Base-by-base conservation (phyloP, 1,140 invertebrate genomes). In the Zaprionus lachaisei region DNA sequence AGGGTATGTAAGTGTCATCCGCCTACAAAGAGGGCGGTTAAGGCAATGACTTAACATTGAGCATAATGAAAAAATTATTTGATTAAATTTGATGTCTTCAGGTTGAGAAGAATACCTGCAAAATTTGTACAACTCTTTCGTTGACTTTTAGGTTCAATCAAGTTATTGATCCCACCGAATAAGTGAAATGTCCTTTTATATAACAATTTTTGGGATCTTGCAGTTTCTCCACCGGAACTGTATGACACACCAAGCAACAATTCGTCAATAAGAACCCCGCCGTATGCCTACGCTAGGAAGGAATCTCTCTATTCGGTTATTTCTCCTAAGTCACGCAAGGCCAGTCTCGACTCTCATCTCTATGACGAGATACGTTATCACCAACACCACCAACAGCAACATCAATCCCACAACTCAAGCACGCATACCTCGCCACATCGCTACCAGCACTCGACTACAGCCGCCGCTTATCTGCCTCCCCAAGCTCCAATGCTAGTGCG, bases 1-100 rank as follows among this genome's bases (percentile, higher is more conserved):
- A 92, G 57, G 91, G 91, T 92, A 92, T 91, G 91, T 92, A 92
- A 92, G 91, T 91, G 91, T 90, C 86, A 69, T 79, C 63, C 61
- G 61, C 66, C 72, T 66, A 15, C 22, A 17, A 58, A 38, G 51
- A 62, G 65, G 65, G 58, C 58, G 72, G 20, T 61, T 73, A 49
- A 47, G 49, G 49, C 31, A 58, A 47, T 75, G 63, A 56, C 58
- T 60, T 74, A 34, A 51, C 12, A 22, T 22, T 24, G 4, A n/a
- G 31, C 37, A 6, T n/a, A 4, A 6, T 5, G 17, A 49, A 62
- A 28, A 34, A 9, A 34, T 11, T 34, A 0, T 34, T 34, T 9
- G 28, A 34, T 34, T 11, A 3, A 34, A 11, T 34, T 34, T 34
- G 31, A 34, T 34, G 31, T 2, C 31, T 2, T 11, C 31, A 11